Percentiles rank a stretch among this genome's conserved stretches.
Conservation (phyloP, 2,113 vertebrate species). For the Hydrochoerus hydrochaeris region DNA sequence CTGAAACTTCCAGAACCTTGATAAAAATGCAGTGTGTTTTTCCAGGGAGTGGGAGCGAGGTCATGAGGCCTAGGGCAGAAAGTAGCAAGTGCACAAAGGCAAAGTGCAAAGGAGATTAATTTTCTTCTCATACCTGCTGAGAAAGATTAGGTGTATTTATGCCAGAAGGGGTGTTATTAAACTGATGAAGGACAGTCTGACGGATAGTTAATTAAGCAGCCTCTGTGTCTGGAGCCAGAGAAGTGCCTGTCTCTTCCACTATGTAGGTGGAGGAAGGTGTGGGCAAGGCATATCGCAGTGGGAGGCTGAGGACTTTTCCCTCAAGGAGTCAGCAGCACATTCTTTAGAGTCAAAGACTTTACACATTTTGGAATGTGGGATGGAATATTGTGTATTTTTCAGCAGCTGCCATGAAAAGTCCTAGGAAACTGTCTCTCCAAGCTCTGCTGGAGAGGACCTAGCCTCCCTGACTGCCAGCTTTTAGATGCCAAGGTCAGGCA, state of each 20-base stretch:
- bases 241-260: not conserved
- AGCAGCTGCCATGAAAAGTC: not conserved
- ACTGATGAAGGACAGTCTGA: not conserved
- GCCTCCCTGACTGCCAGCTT: not conserved
- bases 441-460: not conserved
- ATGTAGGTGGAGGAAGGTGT: not conserved
- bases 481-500: not conserved
- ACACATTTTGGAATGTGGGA: not conserved
- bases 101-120: not conserved
- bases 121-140: slow-evolving; percentile 10
- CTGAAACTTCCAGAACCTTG: not conserved
- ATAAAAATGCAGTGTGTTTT: not conserved
- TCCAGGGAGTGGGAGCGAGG: accelerated
- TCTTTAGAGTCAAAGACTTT: not conserved
- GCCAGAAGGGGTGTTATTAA: not conserved
- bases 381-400: not conserved
- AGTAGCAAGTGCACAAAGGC: not conserved
- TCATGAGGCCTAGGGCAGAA: not conserved
- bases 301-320: not conserved
- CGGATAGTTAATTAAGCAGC: slow-evolving; percentile 20
- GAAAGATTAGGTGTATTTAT: not conserved
- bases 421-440: not conserved
- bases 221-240: not conserved
- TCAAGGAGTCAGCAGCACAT: not conserved
- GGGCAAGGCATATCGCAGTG: not conserved